Evolutionary conservation across 2,113 vertebrate species (phyloP), one percentile per base, ranked within the genome.

Genomic region (Menura novaehollandiae): DNA sequence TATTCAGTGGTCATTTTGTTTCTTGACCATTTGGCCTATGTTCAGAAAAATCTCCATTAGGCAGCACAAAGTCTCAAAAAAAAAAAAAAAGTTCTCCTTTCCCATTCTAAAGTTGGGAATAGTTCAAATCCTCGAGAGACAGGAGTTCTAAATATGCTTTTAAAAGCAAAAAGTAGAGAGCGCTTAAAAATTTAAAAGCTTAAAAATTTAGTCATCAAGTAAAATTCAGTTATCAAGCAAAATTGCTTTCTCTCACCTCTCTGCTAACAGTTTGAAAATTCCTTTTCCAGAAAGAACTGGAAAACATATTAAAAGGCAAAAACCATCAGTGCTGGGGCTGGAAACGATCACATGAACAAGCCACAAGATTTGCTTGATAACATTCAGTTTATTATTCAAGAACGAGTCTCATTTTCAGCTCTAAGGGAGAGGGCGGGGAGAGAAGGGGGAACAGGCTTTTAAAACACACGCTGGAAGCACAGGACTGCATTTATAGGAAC

Each of bases 311-410:
- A 96, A 92, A 95, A 95, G 64, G 93, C 83, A 95, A 37, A 96
- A 59, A 79, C 43, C 93, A 89, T 89, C 68, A 44, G 64, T 85
- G 94, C 90, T 94, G 80, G 80, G 76, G 81, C 81, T 91, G 90
- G 85, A 78, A 95, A 88, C 33, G 72, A 93, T 94, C 91, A 94
- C 94, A 95, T 95, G 95, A 95, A 79, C 91, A 96, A 92, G 81
- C 91, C 96, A 96, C 96, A 97, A 90, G 96, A 97, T 98, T 97
- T 96, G 83, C 96, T 96, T 97, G 89, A 97, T 97, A 97, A 91
- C 59, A 91, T 82, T 75, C 72, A 77, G 85, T 95, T 94, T 87
- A 95, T 95, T 95, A 95, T 97, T 97, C 81, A 69, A 77, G 71
- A 92, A 67, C 1, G 11, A 93, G 63, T 89, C 95, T 73, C 82